Evolutionary conservation across 2,797 vertebrate genomes (phyloP).

Genomic region (Sebastes baramenuke): DNA sequence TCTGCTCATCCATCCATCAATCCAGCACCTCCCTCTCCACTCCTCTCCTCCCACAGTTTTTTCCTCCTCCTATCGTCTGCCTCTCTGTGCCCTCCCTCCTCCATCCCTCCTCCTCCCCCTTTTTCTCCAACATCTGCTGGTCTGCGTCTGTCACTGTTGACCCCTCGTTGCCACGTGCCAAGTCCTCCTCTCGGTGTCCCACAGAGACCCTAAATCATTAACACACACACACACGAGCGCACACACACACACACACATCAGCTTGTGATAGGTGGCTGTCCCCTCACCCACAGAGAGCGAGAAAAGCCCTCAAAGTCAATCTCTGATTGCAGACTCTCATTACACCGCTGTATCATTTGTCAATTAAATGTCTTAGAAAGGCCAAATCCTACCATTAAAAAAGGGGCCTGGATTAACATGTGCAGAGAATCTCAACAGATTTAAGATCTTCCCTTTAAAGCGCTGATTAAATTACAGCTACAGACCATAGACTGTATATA

Average conservation of each 20-base stretch:
- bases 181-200: constrained; percentile 60
- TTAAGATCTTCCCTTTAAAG: neutral
- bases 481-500: neutral
- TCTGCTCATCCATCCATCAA: constrained; percentile 55
- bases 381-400: constrained; percentile 47
- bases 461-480: constrained; percentile 2
- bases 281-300: constrained; percentile 15
- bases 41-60: constrained; percentile 21
- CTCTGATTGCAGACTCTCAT: constrained; percentile 42
- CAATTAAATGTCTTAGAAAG: constrained; percentile 63
- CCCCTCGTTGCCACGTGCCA: constrained; percentile 65
- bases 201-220: constrained; percentile 70
- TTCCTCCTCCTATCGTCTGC: neutral
- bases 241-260: neutral
- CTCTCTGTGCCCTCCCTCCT: constrained; percentile 2
- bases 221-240: constrained; percentile 17
- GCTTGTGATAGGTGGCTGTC: constrained; percentile 35
- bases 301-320: constrained; percentile 38
- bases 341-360: constrained; percentile 48
- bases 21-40: constrained; percentile 37
- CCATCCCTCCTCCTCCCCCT: constrained; percentile 8
- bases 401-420: constrained; percentile 29
- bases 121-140: constrained; percentile 65
- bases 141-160: constrained; percentile 62
- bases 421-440: constrained; percentile 28